Evolutionary conservation across 2,888 invertebrate species (phyloP), one percentile per base, ranked within the genome.

Genomic region (Athalia cordata): DNA sequence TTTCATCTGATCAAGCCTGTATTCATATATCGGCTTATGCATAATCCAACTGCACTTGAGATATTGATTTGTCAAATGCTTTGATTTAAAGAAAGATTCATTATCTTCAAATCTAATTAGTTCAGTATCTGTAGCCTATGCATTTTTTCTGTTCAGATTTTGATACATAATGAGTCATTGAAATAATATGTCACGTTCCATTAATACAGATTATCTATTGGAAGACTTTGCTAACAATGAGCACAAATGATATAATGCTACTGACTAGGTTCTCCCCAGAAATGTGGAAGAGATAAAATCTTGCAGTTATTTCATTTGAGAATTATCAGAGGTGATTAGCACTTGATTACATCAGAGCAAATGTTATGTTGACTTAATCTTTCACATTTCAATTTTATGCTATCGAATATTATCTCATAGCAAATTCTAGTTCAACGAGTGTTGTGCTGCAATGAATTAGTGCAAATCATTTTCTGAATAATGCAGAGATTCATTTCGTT

Each of bases 91-190:
- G 29, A 29, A 29, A 29, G 4, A 6, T n/a, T 45, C 43, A 45
- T 66, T 66, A 49, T 66, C n/a, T 49, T 1, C 13, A 49, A 66
- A 49, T 49, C 15, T 66, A 15, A 6, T 49, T 1, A 49, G 47
- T 49, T 8, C 3, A 13, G n/a, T 49, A 7, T 66, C 66, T 64
- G 1, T 13, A 49, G n/a, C n/a, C 47, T 49, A 49, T 49, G 13
- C 47, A 66, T 49, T 49, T 13, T 7, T 49, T 49, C 29, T 49
- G 49, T 66, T 49, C n/a, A 13, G 1, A 4, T 13, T 47, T 45
- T 47, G 65, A 1, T 45, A 47, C 65, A 4, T 64, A 8, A 8
- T 66, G 47, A 66, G 49, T 64, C 66, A 66, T n/a, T 61, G 61
- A 61, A 66, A 15, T 47, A 66, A 66, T 49, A 50, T 43, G 50